Evolutionary conservation across 2,797 vertebrate genomes (phyloP).

Genomic region (Perdix hodgsoniae): DNA sequence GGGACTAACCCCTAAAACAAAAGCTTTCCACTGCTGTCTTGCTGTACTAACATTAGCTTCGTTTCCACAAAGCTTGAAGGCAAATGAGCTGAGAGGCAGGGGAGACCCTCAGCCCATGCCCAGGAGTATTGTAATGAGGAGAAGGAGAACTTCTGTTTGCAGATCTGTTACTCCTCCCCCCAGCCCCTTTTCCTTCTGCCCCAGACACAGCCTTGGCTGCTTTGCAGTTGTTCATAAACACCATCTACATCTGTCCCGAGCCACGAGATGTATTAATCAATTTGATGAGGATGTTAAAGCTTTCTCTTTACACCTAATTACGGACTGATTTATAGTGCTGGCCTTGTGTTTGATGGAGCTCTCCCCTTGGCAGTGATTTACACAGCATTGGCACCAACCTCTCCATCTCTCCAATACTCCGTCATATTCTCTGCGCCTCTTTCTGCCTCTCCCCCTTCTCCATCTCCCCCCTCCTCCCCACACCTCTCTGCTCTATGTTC

Average conservation of each 20-base stretch:
- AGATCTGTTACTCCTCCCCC: background rate
- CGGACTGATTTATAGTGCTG: constrained; percentile 82
- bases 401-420: constrained; percentile 68
- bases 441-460: constrained; percentile 37
- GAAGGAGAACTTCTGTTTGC: background rate
- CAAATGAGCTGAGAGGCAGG: background rate
- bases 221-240: constrained; percentile 73
- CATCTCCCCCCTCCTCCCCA: constrained; percentile 30
- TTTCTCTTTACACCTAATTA: constrained; percentile 85
- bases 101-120: background rate
- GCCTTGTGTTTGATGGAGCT: constrained; percentile 79
- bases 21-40: background rate
- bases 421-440: constrained; percentile 40
- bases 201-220: constrained; percentile 43
- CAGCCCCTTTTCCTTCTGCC: constrained; percentile 30
- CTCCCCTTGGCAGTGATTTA: constrained; percentile 80
- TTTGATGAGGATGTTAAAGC: constrained; percentile 85
- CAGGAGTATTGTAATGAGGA: background rate
- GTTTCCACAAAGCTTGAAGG: background rate
- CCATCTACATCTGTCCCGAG: constrained; percentile 75
- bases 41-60: background rate
- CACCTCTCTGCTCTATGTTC: constrained; percentile 68
- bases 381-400: constrained; percentile 71
- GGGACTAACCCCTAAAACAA: background rate
- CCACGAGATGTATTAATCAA: constrained; percentile 82